These are phyloP conservation scores for Cephalopholis sonnerati DNA, from an alignment of 2,113 vertebrate genomes.

Conservation along the genomic window DNA sequence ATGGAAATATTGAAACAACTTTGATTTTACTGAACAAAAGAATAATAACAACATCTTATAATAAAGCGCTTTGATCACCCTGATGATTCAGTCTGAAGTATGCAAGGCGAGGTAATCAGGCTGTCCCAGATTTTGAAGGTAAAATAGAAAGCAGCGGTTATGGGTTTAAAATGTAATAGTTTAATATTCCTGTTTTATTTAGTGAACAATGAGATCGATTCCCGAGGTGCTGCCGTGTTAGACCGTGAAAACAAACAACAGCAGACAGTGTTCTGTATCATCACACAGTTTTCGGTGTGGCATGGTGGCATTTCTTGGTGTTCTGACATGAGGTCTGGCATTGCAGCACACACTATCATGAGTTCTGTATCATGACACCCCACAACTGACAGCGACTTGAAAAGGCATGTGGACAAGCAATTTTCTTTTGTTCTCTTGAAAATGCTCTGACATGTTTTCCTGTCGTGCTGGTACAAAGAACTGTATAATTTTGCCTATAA, in stretches of 20 bases:
- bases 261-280: background rate
- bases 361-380: conserved; percentile 24
- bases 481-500: conserved; percentile 69
- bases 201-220: conserved; percentile 6
- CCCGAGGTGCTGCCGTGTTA: background rate
- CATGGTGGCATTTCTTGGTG: background rate
- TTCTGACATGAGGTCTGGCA: conserved; percentile 11
- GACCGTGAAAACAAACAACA: conserved; percentile 5
- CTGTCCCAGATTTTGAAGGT: conserved; percentile 40
- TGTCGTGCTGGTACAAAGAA: conserved; percentile 58
- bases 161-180: conserved; percentile 31
- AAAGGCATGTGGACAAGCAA: conserved; percentile 51
- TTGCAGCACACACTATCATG: conserved; percentile 27
- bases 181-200: conserved; percentile 43
- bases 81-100: conserved; percentile 44
- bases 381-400: conserved; percentile 56
- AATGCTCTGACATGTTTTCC: conserved; percentile 63
- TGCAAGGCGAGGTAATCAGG: conserved; percentile 49
- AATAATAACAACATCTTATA: conserved; percentile 32
- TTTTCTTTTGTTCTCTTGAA: conserved; percentile 70
- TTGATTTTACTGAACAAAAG: conserved; percentile 31
- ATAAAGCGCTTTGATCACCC: conserved; percentile 53
- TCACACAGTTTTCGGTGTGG: background rate
- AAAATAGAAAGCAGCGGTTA: conserved; percentile 1
- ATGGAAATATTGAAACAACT: conserved; percentile 14